Base-by-base conservation (phyloP, 2,888 invertebrate genomes). In the Nomada fabriciana region DNA sequence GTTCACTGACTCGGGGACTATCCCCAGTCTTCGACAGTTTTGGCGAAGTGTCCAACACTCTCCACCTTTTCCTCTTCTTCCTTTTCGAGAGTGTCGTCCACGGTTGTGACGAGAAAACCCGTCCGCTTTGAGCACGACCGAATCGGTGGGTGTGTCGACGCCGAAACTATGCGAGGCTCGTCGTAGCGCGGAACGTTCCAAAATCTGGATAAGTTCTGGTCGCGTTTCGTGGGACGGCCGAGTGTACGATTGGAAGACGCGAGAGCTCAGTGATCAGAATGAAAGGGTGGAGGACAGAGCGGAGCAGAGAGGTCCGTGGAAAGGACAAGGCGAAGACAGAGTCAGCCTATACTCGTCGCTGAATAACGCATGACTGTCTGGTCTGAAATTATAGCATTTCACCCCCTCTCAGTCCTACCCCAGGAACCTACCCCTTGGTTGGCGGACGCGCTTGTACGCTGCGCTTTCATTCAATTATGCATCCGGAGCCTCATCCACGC, bases 301-400 rank as follows among this genome's bases (percentile, higher is more conserved):
- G 43, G 10, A 15, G 25, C 20, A 18, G 53, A 23, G 65, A 52
- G 73, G 50, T 59, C 67, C 57, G 80, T 61, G 75, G 47, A 74
- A 76, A 77, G 81, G 79, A 73, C 69, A 76, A 77, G 59, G 57
- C 60, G 75, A 75, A 80, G 79, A 76, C 63, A 81, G 82, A 83
- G 78, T 77, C 76, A 68, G 63, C 63, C 80, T 78, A 80, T 83
- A 82, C 83, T 82, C 81, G 78, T 69, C 86, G 89, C 88, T 93
- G 92, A 92, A 93, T 93, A 93, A 93, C 91, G 89, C 92, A 93
- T 92, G 92, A 91, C 92, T 91, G 92, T 92, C 93, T 93, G 91
- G 91, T 90, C 90, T 90, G 88, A 91, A 92, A 92, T 92, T 92
- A 92, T 90, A 90, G 91, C 90, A 92, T 91, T 90, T 87, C 86